Conservation (phyloP, 2,888 invertebrate species). For the Ennomos quercinarius region DNA sequence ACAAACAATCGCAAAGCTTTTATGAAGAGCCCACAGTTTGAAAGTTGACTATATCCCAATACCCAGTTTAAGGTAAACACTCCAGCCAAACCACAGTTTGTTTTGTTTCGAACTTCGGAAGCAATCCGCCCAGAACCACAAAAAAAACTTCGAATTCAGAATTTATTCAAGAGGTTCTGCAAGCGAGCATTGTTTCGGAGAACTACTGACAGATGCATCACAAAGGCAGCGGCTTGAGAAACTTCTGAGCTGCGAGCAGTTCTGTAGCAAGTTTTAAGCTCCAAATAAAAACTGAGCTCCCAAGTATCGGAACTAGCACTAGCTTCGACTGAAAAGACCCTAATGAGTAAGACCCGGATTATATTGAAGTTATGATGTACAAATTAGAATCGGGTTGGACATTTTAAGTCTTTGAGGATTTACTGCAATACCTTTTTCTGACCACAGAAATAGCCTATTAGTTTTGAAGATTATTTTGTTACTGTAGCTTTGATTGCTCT, state of each 20-base stretch:
- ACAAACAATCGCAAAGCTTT: too few relatives aligned
- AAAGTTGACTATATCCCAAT: background rate
- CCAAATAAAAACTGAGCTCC: slow-evolving; percentile 16
- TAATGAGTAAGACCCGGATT: slow-evolving; percentile 13
- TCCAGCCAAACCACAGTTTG: background rate
- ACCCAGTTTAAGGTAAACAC: slow-evolving; percentile 3
- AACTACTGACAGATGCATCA: slow-evolving; percentile 19
- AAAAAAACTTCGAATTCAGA: slow-evolving; percentile 14
- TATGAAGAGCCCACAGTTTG: too few relatives aligned
- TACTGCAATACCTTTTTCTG: background rate
- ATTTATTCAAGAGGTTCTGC: slow-evolving; percentile 26
- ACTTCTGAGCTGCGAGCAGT: slow-evolving; percentile 4
- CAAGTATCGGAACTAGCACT: slow-evolving; percentile 8
- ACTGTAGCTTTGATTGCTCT: too few relatives aligned
- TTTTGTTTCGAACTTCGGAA: slow-evolving; percentile 14
- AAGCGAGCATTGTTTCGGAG: slow-evolving; percentile 22
- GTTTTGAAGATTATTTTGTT: background rate
- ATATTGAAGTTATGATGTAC: slow-evolving; percentile 11
- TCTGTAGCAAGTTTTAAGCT: slow-evolving; percentile 17
- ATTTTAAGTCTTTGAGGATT: slow-evolving; percentile 1
- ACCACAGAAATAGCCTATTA: background rate
- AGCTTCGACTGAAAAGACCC: slow-evolving; percentile 7
- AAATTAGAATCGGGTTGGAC: background rate
- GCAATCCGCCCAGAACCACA: slow-evolving; percentile 14
- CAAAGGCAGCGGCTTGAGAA: slow-evolving; percentile 10